Percentiles rank a stretch among this genome's conserved stretches.
Evolutionary conservation across 2,888 invertebrate genomes (phyloP).

Genomic region (Podotricha telesiphe): DNA sequence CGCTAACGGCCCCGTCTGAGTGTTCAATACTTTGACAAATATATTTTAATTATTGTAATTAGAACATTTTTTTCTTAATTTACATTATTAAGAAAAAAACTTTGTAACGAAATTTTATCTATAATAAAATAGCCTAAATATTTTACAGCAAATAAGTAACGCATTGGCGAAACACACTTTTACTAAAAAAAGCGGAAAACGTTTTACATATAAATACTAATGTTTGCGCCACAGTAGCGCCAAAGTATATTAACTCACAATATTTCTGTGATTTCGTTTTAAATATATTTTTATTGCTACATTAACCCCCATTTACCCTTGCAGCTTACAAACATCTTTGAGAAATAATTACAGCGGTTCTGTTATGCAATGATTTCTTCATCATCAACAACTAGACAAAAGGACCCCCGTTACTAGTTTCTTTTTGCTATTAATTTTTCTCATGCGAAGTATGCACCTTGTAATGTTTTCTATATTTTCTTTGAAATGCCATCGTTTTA

Average conservation of each 20-base stretch:
- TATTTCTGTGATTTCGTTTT: neutral
- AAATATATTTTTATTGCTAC: neutral
- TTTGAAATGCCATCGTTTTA: neutral
- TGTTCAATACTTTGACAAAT: neutral
- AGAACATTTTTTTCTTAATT: no score
- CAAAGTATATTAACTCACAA: no score
- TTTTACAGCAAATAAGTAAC: no score
- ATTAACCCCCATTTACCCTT: slow-evolving; percentile 16
- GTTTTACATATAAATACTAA: no score
- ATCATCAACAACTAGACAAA: slow-evolving; percentile 60
- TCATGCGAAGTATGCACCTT: slow-evolving; percentile 39
- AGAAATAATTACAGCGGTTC: slow-evolving; percentile 13
- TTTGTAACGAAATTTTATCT: no score
- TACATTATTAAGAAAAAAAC: no score
- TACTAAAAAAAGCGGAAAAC: no score
- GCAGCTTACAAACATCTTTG: neutral
- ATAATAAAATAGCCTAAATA: no score
- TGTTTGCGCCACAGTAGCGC: no score
- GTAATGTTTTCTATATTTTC: slow-evolving; percentile 1
- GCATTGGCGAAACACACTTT: no score
- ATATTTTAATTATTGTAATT: neutral
- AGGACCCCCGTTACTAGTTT: slow-evolving; percentile 62
- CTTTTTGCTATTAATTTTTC: slow-evolving; percentile 52
- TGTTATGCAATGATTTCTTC: slow-evolving; percentile 54
- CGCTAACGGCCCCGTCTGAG: neutral